Percentiles rank a stretch among this genome's conserved stretches.
These are phyloP conservation scores for Drosophila robusta DNA, from an alignment of 2,888 invertebrate genomes.

Conservation along the genomic window DNA sequence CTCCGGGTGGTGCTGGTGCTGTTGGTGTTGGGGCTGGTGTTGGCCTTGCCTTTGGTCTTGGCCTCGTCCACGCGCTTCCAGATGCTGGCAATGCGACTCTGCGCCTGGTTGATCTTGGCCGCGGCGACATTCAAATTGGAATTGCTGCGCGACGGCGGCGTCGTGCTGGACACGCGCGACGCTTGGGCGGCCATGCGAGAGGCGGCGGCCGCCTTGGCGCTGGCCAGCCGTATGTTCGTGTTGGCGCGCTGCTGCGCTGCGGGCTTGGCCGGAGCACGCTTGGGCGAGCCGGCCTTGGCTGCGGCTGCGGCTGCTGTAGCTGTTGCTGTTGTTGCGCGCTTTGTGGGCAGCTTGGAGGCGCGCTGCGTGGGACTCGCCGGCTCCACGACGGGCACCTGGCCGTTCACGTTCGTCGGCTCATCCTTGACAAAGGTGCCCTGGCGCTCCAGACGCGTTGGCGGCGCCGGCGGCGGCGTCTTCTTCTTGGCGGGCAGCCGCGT, in stretches of 20 bases:
- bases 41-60: constrained; percentile 58
- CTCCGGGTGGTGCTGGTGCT: constrained; percentile 29
- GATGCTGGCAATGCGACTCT: constrained; percentile 84
- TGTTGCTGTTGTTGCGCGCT: constrained; percentile 53
- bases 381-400: constrained; percentile 83
- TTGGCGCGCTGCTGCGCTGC: constrained; percentile 84
- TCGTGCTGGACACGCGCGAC: constrained; percentile 80
- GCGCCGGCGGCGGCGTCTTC: constrained; percentile 46
- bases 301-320: constrained; percentile 73
- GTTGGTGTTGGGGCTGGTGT: constrained; percentile 35
- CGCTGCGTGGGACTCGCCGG: constrained; percentile 73
- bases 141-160: constrained; percentile 84
- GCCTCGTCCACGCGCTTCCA: constrained; percentile 84
- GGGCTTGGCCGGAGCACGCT: constrained; percentile 56
- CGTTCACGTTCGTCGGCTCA: constrained; percentile 86
- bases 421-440: constrained; percentile 98
- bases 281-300: constrained; percentile 45
- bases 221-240: constrained; percentile 81
- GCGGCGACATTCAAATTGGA: constrained; percentile 79
- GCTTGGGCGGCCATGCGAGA: constrained; percentile 74
- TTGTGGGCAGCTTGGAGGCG: constrained; percentile 83
- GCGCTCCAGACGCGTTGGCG: constrained; percentile 87
- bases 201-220: constrained; percentile 68
- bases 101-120: constrained; percentile 82
- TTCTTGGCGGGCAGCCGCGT: constrained; percentile 57